phyloP scores from a whole-genome alignment of 2,113 vertebrate genomes.

The Hypanus sabinus region DNA sequence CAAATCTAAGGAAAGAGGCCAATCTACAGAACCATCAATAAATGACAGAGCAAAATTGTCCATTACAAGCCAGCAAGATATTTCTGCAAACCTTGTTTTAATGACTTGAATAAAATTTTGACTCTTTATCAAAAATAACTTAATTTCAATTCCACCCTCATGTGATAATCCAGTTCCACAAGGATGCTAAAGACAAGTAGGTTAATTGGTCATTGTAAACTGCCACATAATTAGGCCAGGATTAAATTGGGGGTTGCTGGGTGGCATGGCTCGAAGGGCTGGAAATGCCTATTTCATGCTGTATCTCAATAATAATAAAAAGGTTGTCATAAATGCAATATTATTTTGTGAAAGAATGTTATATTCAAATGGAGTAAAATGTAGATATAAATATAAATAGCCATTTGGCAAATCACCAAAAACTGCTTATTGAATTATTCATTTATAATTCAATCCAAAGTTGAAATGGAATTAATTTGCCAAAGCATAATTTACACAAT shows the following conservation, averaged over 20 bases:
- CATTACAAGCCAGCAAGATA: background rate
- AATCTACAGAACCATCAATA: background rate
- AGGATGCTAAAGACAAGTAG: background rate
- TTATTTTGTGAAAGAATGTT: background rate
- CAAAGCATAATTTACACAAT: slow-evolving; percentile 11
- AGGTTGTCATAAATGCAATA: background rate
- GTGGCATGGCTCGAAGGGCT: no score
- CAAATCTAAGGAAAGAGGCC: background rate
- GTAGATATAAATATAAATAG: slow-evolving; percentile 16
- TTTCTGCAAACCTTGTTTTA: background rate
- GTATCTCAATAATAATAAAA: no score
- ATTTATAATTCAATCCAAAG: background rate
- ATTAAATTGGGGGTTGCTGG: no score
- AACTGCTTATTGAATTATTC: background rate
- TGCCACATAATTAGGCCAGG: no score
- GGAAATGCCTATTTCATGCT: no score
- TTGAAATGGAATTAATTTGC: slow-evolving; percentile 1
- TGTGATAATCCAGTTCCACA: background rate
- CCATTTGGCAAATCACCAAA: slow-evolving; percentile 28
- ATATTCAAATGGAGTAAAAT: background rate
- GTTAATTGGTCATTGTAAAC: no score
- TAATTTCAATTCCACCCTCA: background rate
- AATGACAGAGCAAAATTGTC: background rate
- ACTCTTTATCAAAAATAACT: background rate
- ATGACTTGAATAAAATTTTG: background rate